Evolutionary conservation across 2,888 invertebrate species (phyloP), one percentile per base, ranked within the genome.

Genomic region (Synanthedon tipuliformis): DNA sequence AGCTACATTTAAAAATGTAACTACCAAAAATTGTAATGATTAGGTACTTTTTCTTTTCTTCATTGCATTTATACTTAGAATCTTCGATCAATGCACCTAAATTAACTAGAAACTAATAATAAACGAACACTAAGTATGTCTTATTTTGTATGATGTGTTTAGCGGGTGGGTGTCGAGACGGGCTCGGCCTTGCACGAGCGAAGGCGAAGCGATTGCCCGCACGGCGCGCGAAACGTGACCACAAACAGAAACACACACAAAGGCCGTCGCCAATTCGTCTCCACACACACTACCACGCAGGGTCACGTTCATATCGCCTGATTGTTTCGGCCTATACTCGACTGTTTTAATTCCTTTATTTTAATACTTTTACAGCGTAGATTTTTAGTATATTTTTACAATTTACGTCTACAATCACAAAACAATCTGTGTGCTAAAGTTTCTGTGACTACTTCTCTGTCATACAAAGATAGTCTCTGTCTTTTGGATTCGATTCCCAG

Each of bases 141-240:
- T 23, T 23, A 23, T 23, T 23, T 23, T 23, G 23, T 23, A 23
- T 23, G 77, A 73, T 63, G 53, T 55, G 55, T 55, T 58, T 34
- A 53, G 61, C 63, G 60, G 61, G 57, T 56, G 61, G 53, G 56
- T 57, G 55, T 56, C 51, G 56, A 51, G 60, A 56, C 58, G 59
- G 57, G 65, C 58, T 62, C 60, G 62, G 68, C 67, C 68, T 73
- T 73, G 70, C 73, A 70, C 62, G 62, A 62, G 60, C 61, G 54
- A 64, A 10, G 8, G 34, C 10, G 34, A 34, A 34, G 61, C 60
- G 59, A 61, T 62, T 62, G 71, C 74, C 66, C 71, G 71, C 70
- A 74, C 81, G 78, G 80, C 85, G 73, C 74, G 73, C 65, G 56
- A 78, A 85, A 86, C 86, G 86, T 86, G 85, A 85, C 82, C 66